A percentile compares a stretch with the other conserved stretches of the same genome.
phyloP scores from a whole-genome alignment of 2,113 vertebrate species.

The Prionailurus bengalensis region DNA sequence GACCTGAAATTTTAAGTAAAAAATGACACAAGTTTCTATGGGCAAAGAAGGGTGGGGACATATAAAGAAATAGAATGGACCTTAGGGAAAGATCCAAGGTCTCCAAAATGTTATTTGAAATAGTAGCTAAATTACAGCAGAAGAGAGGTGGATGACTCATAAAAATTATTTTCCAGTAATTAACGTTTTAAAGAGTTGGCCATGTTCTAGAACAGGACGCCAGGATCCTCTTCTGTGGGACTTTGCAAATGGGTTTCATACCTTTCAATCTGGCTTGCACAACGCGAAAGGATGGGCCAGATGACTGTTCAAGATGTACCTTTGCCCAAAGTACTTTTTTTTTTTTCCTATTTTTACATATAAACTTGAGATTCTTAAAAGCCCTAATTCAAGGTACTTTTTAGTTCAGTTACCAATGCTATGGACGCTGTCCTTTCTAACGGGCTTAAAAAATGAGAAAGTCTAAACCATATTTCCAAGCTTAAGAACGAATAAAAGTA shows the following conservation, averaged over 20 bases:
- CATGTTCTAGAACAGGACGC: constrained; percentile 2
- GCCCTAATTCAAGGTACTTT: neutral
- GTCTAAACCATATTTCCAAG: neutral
- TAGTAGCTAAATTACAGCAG: neutral
- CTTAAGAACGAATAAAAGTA: neutral
- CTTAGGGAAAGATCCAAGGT: neutral
- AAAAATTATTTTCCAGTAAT: neutral
- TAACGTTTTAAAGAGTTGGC: neutral
- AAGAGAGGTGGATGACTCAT: neutral
- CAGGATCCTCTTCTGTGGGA: neutral
- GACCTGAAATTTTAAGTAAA: neutral
- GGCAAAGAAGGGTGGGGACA: neutral
- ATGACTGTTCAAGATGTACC: neutral
- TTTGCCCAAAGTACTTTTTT: neutral
- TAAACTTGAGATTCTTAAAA: constrained; percentile 6
- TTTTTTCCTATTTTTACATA: neutral
- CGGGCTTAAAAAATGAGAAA: neutral
- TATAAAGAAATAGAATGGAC: neutral
- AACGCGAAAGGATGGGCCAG: neutral
- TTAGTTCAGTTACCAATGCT: neutral
- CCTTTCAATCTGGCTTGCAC: constrained; percentile 18
- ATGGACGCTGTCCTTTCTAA: neutral
- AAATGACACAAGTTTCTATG: neutral
- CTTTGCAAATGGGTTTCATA: neutral
- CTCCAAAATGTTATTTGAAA: neutral